A percentile compares a stretch with the other conserved stretches of the same genome.
These are phyloP conservation scores for Ictalurus furcatus DNA, from an alignment of 2,113 vertebrate species.

Conservation along the genomic window DNA sequence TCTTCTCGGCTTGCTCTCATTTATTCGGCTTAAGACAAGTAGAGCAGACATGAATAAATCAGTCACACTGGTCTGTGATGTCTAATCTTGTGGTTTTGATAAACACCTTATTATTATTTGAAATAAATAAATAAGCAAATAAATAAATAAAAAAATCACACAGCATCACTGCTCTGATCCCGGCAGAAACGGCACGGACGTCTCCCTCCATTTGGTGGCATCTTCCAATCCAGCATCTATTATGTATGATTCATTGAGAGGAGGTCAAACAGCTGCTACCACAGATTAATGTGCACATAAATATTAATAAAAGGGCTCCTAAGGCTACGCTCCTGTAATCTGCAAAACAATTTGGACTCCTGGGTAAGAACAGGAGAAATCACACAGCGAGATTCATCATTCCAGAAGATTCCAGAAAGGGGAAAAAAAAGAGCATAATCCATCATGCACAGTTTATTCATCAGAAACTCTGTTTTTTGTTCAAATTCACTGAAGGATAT, in stretches of 20 bases:
- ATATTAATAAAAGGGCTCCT: constrained; percentile 60
- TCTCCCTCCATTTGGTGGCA: constrained; percentile 46
- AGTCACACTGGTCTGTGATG: constrained; percentile 38
- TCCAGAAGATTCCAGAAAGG: constrained; percentile 37
- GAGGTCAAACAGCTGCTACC: constrained; percentile 62
- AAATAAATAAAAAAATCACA: constrained; percentile 15
- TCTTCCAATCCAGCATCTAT: constrained; percentile 57
- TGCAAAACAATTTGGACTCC: constrained; percentile 60
- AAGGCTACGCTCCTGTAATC: constrained; percentile 57
- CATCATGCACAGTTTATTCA: constrained; percentile 33
- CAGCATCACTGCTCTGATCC: constrained; percentile 30
- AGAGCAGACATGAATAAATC: constrained; percentile 40
- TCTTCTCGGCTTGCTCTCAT: constrained; percentile 34
- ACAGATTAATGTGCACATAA: constrained; percentile 61
- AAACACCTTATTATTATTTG: constrained; percentile 42
- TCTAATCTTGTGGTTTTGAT: constrained; percentile 49
- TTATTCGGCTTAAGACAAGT: constrained; percentile 42
- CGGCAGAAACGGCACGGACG: constrained; percentile 18
- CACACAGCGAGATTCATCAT: constrained; percentile 47
- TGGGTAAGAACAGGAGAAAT: constrained; percentile 44
- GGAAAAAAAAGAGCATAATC: constrained; percentile 30
- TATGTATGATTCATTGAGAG: constrained; percentile 61
- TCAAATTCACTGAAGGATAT: background rate
- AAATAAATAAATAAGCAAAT: background rate
- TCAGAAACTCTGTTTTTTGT: background rate